Evolutionary conservation across 2,113 vertebrate genomes (phyloP).

Genomic region (Lonchura striata): DNA sequence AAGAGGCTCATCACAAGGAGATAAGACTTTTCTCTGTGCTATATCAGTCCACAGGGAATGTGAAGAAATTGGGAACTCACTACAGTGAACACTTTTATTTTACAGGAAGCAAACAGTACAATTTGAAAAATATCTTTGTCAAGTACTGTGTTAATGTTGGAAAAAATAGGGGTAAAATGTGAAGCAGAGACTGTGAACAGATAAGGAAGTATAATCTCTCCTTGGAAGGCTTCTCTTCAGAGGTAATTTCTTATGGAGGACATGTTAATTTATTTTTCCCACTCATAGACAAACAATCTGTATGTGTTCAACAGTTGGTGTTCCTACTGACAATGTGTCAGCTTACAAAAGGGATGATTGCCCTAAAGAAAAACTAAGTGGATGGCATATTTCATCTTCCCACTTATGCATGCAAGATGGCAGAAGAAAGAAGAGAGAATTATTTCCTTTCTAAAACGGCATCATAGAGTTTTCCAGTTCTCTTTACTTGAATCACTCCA

Average conservation of each 20-base stretch:
- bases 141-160: background rate
- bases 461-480: slow-evolving; percentile 81
- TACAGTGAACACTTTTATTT: background rate
- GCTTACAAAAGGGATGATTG: background rate
- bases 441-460: slow-evolving; percentile 79
- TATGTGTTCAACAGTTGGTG: background rate
- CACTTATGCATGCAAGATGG: background rate
- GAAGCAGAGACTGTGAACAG: background rate
- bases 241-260: background rate
- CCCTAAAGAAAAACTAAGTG: background rate
- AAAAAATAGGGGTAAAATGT: background rate
- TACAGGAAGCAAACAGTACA: background rate
- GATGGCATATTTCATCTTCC: background rate
- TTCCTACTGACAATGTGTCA: background rate
- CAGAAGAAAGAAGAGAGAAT: background rate
- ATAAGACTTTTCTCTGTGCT: background rate
- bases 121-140: background rate
- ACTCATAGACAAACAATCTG: background rate
- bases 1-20: background rate
- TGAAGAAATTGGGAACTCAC: background rate
- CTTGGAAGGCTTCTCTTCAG: background rate
- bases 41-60: background rate
- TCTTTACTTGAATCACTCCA: slow-evolving; percentile 50
- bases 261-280: background rate
- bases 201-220: background rate